phyloP scores from a whole-genome alignment of 2,797 vertebrate genomes.

The Nothura maculosa region DNA sequence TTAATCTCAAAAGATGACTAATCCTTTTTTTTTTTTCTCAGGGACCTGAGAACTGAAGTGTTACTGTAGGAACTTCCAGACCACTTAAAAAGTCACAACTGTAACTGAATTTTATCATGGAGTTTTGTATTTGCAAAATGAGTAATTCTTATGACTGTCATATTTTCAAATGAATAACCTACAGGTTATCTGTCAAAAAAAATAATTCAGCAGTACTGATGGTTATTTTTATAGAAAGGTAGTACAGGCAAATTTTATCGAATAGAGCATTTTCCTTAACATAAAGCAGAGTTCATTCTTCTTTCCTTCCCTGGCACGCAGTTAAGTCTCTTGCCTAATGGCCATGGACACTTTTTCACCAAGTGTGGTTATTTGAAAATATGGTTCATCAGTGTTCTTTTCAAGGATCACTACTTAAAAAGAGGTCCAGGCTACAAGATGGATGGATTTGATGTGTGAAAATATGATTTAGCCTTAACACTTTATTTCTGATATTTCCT shows the following conservation, averaged over 20 bases:
- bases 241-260: not conserved
- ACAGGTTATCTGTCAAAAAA: not conserved
- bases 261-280: not conserved
- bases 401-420: not conserved
- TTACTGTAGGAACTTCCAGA: not conserved
- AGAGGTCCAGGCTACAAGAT: not conserved
- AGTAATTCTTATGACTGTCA: not conserved
- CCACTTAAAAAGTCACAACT: not conserved
- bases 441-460: not conserved
- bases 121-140: constrained; percentile 20
- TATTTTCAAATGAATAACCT: not conserved
- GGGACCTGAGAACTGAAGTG: not conserved
- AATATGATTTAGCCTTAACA: not conserved
- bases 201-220: not conserved
- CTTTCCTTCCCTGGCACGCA: not conserved
- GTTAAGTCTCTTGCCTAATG: not conserved
- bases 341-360: not conserved
- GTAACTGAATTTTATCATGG: constrained; percentile 18
- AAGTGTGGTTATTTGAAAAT: not conserved
- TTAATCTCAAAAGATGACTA: not conserved
- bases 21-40: not conserved
- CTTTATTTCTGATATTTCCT: constrained; percentile 9
- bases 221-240: not conserved
- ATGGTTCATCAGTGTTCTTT: not conserved
- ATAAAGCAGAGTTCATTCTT: not conserved